Conservation (phyloP, 2,888 invertebrate genomes). For the Sepiola atlantica region DNA sequence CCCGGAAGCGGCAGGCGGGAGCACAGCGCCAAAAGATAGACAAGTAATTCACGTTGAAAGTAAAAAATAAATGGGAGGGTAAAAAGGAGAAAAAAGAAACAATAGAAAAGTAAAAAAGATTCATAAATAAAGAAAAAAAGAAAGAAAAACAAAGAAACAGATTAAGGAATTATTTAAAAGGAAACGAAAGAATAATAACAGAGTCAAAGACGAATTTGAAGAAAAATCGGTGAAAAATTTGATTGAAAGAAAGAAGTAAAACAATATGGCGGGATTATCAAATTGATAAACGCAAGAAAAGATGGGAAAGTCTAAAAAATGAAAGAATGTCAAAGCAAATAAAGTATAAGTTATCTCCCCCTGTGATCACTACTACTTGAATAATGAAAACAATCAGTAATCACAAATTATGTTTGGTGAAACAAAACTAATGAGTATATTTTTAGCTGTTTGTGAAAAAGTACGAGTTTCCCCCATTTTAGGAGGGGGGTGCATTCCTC, state of each 20-base stretch:
- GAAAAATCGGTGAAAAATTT: not conserved
- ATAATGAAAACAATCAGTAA: too few relatives aligned
- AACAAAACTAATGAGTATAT: too few relatives aligned
- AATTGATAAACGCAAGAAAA: not conserved
- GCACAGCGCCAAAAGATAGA: not conserved
- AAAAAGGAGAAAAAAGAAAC: not conserved
- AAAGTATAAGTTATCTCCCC: not conserved
- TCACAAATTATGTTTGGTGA: too few relatives aligned
- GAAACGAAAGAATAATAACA: not conserved
- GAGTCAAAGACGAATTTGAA: not conserved
- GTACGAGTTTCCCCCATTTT: too few relatives aligned
- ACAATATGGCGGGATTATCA: not conserved
- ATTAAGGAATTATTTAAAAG: not conserved
- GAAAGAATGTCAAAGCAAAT: not conserved
- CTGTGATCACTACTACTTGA: too few relatives aligned
- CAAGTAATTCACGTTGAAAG: not conserved
- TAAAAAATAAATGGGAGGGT: not conserved
- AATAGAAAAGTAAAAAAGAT: not conserved
- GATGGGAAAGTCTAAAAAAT: not conserved
- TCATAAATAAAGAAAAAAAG: not conserved
- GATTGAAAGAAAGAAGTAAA: not conserved
- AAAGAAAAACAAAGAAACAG: not conserved
- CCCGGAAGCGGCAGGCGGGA: not conserved
- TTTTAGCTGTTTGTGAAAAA: too few relatives aligned
- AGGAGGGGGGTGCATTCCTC: too few relatives aligned